Conservation (phyloP, 2,888 invertebrate genomes). For the Drosophila robusta region DNA sequence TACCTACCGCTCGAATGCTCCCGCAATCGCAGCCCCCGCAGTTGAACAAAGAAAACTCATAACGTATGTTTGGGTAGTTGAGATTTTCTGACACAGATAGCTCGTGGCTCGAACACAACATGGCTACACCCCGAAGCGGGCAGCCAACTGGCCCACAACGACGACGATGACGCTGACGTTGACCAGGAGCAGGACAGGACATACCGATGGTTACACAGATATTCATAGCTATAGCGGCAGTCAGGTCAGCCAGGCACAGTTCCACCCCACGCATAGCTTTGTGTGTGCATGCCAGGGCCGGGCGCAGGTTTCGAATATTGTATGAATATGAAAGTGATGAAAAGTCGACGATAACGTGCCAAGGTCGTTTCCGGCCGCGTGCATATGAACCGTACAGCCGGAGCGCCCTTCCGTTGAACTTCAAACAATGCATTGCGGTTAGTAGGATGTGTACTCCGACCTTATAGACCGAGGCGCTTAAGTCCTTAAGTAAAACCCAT, state of each 20-base stretch:
- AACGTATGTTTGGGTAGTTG: slow-evolving; percentile 72
- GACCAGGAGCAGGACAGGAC: slow-evolving; percentile 14
- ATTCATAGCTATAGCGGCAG: slow-evolving; percentile 30
- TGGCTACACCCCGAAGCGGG: slow-evolving; percentile 1
- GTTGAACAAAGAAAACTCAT: slow-evolving; percentile 73
- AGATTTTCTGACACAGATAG: slow-evolving; percentile 79
- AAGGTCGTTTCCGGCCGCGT: slow-evolving; percentile 82
- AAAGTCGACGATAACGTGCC: slow-evolving; percentile 81
- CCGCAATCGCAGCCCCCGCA: slow-evolving; percentile 14
- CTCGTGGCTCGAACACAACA: slow-evolving; percentile 33
- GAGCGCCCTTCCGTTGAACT: slow-evolving; percentile 36
- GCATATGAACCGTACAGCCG: slow-evolving; percentile 71
- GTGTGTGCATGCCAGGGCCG: slow-evolving; percentile 38
- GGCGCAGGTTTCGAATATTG: slow-evolving; percentile 62
- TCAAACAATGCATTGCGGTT: slow-evolving; percentile 74
- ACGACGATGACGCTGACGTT: slow-evolving; percentile 18
- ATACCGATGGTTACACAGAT: slow-evolving; percentile 44
- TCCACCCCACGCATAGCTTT: neutral
- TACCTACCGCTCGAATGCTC: slow-evolving; percentile 4
- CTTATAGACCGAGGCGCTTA: slow-evolving; percentile 5
- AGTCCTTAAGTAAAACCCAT: slow-evolving; percentile 65
- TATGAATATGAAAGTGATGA: slow-evolving; percentile 81
- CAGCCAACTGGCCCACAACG: slow-evolving; percentile 37
- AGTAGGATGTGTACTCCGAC: slow-evolving; percentile 23
- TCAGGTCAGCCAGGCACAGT: neutral